Conservation (phyloP, 1,140 invertebrate species). For the Spodoptera litura region DNA sequence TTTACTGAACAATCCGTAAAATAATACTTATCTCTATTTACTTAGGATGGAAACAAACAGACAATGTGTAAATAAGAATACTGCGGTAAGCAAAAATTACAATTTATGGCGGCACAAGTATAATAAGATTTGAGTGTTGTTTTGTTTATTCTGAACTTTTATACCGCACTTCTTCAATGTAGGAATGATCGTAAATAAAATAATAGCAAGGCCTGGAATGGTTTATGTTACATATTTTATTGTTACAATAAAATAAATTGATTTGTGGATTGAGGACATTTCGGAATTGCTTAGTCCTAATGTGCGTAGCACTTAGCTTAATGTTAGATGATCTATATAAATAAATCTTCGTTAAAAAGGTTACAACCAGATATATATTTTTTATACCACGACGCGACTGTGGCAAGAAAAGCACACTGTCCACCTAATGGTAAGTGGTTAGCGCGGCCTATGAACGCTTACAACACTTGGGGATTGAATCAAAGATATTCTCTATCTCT, state of each 20-base stretch:
- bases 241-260: constrained; percentile 1
- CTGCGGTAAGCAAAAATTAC: constrained; percentile 34
- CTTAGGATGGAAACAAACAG: constrained; percentile 46
- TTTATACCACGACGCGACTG: no score
- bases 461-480: no score
- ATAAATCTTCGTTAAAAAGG: no score
- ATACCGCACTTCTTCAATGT: not conserved
- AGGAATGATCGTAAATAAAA: constrained; percentile 1
- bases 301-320: not conserved
- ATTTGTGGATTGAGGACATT: constrained; percentile 27
- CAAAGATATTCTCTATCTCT: no score
- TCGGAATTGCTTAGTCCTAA: constrained; percentile 3
- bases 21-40: constrained; percentile 50
- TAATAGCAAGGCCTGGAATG: not conserved
- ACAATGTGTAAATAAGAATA: constrained; percentile 22
- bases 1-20: constrained; percentile 43
- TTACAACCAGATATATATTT: no score
- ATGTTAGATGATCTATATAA: no score
- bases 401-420: no score
- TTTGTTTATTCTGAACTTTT: not conserved
- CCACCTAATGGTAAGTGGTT: no score
- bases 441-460: no score
- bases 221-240: constrained; percentile 9
- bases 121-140: constrained; percentile 28
- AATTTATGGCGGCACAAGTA: constrained; percentile 28